These are phyloP conservation scores for Macaria liturata DNA, from an alignment of 2,888 invertebrate genomes.

Conservation along the genomic window DNA sequence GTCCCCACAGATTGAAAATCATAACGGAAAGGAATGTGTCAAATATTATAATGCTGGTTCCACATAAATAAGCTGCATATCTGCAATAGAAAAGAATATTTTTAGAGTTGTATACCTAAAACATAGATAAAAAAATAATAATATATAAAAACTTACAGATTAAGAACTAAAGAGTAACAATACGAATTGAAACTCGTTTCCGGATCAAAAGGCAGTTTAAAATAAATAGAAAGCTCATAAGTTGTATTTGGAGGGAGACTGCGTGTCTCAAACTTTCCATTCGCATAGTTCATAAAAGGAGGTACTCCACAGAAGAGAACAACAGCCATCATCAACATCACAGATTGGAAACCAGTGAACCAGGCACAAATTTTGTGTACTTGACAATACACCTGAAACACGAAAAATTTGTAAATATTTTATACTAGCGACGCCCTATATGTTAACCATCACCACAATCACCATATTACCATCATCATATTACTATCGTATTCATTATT, in stretches of 20 bases:
- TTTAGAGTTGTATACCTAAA: too few relatives aligned
- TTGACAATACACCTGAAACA: conserved; percentile 39
- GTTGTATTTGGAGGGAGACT: conserved; percentile 28
- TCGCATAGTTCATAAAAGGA: conserved; percentile 20
- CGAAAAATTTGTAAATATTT: not conserved
- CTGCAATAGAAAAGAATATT: conserved; percentile 10
- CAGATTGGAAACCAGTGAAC: conserved; percentile 23
- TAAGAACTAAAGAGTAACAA: conserved; percentile 22
- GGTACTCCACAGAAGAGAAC: conserved; percentile 20
- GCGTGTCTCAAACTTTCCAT: conserved; percentile 17
- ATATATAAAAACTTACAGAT: conserved; percentile 26
- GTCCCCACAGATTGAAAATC: conserved; percentile 41
- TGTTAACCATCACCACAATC: too few relatives aligned
- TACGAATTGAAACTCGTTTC: conserved; percentile 15
- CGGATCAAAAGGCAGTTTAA: conserved; percentile 27
- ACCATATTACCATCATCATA: too few relatives aligned
- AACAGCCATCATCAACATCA: conserved; percentile 1
- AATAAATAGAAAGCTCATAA: conserved; percentile 38
- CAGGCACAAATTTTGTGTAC: conserved; percentile 36
- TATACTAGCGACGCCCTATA: too few relatives aligned
- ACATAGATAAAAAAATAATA: not conserved
- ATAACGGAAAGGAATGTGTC: conserved; percentile 38
- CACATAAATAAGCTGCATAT: conserved; percentile 29
- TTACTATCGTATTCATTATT: too few relatives aligned
- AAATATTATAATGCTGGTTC: conserved; percentile 28